Percentiles rank a stretch among this genome's conserved stretches.
These are phyloP conservation scores for Eupelmus urozonus DNA, from an alignment of 2,888 invertebrate species.

Conservation along the genomic window DNA sequence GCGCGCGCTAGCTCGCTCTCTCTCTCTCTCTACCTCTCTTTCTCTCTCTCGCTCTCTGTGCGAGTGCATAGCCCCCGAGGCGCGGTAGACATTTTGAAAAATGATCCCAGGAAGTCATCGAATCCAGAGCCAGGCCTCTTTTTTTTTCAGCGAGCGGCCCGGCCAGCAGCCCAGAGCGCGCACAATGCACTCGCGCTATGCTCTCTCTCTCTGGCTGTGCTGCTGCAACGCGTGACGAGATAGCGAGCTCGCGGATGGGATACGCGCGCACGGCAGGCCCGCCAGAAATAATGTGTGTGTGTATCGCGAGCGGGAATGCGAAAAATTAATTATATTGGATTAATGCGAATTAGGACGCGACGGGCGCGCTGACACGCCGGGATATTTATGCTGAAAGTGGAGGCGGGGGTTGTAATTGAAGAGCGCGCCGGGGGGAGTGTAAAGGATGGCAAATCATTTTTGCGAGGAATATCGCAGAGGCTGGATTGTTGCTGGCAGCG, in stretches of 20 bases:
- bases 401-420: conserved; percentile 39
- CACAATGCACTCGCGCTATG: conserved; percentile 35
- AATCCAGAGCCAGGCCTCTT: conserved; percentile 55
- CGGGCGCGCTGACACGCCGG: background rate
- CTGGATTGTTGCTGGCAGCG: too few species aligned
- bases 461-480: too few species aligned
- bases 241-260: background rate
- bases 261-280: background rate
- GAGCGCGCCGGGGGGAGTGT: conserved; percentile 31
- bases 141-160: background rate
- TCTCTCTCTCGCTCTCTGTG: background rate
- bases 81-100: conserved; percentile 77
- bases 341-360: conserved; percentile 49
- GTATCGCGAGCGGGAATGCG: conserved; percentile 25
- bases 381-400: conserved; percentile 38
- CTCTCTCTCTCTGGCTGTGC: too few species aligned
- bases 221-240: conserved; percentile 10
- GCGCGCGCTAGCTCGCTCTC: conserved; percentile 16
- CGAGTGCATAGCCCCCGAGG: conserved; percentile 5
- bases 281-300: conserved; percentile 29
- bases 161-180: background rate
- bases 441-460: too few species aligned
- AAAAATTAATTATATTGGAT: conserved; percentile 57
- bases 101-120: conserved; percentile 75
- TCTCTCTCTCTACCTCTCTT: conserved; percentile 59